Conservation (phyloP, 2,797 vertebrate genomes). For the Odontamblyopus lacepedii region DNA sequence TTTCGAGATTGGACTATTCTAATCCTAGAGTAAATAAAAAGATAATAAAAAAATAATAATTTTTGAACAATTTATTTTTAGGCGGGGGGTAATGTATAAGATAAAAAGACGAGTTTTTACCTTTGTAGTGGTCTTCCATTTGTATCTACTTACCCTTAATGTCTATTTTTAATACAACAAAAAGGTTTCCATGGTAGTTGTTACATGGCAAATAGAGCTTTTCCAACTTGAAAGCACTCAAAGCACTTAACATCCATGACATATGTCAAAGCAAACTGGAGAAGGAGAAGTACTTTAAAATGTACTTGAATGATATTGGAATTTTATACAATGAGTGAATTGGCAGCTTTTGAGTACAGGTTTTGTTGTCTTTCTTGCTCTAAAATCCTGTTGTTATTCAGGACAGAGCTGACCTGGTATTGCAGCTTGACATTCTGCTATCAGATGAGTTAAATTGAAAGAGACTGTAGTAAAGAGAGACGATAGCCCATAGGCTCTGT, state of each 20-base stretch:
- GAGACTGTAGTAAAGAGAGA: slow-evolving; percentile 25
- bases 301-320: background rate
- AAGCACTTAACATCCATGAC: no score
- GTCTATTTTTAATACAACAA: no score
- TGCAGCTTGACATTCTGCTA: slow-evolving; percentile 30
- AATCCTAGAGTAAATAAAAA: no score
- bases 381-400: slow-evolving; percentile 20
- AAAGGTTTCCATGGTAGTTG: background rate
- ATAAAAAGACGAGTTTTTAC: no score
- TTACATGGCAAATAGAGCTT: background rate
- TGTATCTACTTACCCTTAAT: no score
- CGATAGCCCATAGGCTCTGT: slow-evolving; percentile 19
- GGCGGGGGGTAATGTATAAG: no score
- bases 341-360: background rate
- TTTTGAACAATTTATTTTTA: no score
- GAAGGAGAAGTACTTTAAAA: background rate
- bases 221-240: no score
- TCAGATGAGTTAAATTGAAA: slow-evolving; percentile 31
- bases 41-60: no score
- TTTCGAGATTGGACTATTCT: background rate
- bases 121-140: no score
- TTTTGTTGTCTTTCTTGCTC: background rate
- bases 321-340: background rate
- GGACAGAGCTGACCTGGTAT: slow-evolving; percentile 41
- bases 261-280: background rate